Base-by-base conservation (phyloP, 92 coral and sea anemone genomes). In the Muricea muricata region DNA sequence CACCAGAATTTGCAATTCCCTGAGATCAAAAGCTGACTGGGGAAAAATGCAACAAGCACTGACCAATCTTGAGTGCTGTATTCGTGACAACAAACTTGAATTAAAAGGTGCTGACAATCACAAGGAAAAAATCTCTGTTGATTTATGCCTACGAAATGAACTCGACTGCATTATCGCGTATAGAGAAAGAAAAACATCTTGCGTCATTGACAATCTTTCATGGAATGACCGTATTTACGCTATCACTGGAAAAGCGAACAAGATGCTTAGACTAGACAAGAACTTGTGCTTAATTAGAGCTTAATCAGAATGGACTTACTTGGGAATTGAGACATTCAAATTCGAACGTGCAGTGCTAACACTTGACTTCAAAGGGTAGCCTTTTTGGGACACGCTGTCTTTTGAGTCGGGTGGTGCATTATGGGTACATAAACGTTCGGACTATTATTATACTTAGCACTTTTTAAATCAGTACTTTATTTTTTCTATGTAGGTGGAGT, bases 401-500 rank as follows among this genome's bases (percentile, higher is more conserved):
- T n/a, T n/a, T n/a, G n/a, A n/a, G n/a, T n/a, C n/a, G n/a, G n/a
- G n/a, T n/a, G n/a, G n/a, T n/a, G n/a, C n/a, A n/a, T n/a, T n/a
- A n/a, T n/a, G n/a, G n/a, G n/a, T n/a, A n/a, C n/a, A n/a, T n/a
- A n/a, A n/a, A n/a, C n/a, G n/a, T n/a, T n/a, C n/a, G n/a, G n/a
- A n/a, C n/a, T n/a, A n/a, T n/a, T n/a, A n/a, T n/a, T n/a, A n/a
- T 68, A 24, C 31, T 37, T 24, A 3, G 24, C 11, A n/a, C 21
- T 13, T 1, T 10, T 23, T 71, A 40, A 15, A 37, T 23, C 52
- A 33, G 71, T 82, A 41, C 26, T 23, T 14, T 32, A n/a, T 20
- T 34, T 21, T 48, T 35, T 25, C 84, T 9, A 45, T 92, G 32
- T 50, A 97, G 99, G 99, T 72, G 99, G 99, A 9, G 99, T 97